These are phyloP conservation scores for Pampusana beccarii DNA, from an alignment of 2,113 vertebrate genomes.

Conservation along the genomic window DNA sequence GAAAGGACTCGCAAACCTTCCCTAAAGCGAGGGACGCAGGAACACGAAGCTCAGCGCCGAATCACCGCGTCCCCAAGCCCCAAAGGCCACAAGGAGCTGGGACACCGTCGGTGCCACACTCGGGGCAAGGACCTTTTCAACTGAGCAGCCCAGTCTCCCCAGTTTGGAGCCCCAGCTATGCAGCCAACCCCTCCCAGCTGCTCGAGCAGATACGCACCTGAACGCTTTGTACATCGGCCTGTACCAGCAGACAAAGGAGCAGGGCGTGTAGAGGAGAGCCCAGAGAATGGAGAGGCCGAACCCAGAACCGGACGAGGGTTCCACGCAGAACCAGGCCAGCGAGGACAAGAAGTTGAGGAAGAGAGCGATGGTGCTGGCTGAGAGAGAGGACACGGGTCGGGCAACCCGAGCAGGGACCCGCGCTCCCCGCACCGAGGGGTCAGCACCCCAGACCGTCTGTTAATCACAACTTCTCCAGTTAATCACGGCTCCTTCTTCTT, in stretches of 20 bases:
- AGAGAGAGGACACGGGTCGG: neutral
- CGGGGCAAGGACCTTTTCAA: accelerated
- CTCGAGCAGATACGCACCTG: conserved; percentile 74
- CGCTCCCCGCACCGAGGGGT: neutral
- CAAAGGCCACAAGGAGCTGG: neutral
- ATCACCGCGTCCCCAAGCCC: neutral
- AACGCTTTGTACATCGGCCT: conserved; percentile 96
- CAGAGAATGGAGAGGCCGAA: conserved; percentile 94
- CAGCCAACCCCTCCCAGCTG: neutral
- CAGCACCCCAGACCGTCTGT: too few species aligned
- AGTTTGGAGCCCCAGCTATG: neutral
- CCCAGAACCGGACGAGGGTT: conserved; percentile 73
- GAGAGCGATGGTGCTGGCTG: conserved; percentile 83
- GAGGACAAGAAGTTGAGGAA: conserved; percentile 89
- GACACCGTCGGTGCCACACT: neutral
- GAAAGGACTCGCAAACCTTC: neutral
- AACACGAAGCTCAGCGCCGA: neutral
- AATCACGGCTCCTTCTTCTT: too few species aligned
- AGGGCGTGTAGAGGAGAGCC: conserved; percentile 91
- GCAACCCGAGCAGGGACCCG: accelerated
- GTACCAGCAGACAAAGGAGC: conserved; percentile 97
- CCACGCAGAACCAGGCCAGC: conserved; percentile 87
- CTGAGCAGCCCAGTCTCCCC: accelerated
- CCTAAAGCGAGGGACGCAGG: accelerated
- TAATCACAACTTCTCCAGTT: too few species aligned